Percentiles rank a stretch among this genome's conserved stretches.
Conservation (phyloP, 2,797 vertebrate species). For the Ptychobarbus kaznakovi region DNA sequence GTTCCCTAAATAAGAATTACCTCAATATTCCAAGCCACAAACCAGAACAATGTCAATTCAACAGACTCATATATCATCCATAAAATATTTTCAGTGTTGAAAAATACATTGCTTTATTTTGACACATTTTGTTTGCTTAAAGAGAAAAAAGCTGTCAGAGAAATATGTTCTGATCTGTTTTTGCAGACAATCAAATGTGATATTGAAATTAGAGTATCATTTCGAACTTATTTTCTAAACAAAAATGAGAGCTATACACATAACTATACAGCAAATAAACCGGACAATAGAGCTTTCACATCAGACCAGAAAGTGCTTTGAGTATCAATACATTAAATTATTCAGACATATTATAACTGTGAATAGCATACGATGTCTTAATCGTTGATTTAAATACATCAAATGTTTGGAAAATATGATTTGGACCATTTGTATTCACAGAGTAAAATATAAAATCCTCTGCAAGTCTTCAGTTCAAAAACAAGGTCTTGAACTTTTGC, state of each 20-base stretch:
- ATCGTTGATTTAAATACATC: neutral
- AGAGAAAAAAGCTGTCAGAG: neutral
- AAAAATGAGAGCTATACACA: neutral
- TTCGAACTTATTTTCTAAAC: neutral
- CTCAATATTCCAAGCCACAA: slow-evolving; percentile 24
- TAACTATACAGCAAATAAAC: neutral
- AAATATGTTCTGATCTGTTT: neutral
- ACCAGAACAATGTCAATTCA: slow-evolving; percentile 33
- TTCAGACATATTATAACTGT: neutral
- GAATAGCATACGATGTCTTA: neutral
- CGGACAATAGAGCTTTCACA: neutral
- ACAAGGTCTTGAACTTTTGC: slow-evolving; percentile 24
- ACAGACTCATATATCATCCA: slow-evolving; percentile 29
- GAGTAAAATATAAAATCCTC: neutral
- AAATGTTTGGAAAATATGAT: neutral
- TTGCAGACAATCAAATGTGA: neutral
- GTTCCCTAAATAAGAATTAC: slow-evolving; percentile 32
- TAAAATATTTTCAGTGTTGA: slow-evolving; percentile 16
- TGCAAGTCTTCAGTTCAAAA: slow-evolving; percentile 20
- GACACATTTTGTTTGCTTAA: neutral
- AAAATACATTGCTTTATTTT: slow-evolving; percentile 6
- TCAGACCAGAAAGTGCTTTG: neutral
- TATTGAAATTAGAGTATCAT: neutral
- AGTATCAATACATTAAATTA: neutral
- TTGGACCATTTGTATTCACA: neutral